phyloP scores from a whole-genome alignment of 2,113 vertebrate genomes.

The Tonatia bakeri region DNA sequence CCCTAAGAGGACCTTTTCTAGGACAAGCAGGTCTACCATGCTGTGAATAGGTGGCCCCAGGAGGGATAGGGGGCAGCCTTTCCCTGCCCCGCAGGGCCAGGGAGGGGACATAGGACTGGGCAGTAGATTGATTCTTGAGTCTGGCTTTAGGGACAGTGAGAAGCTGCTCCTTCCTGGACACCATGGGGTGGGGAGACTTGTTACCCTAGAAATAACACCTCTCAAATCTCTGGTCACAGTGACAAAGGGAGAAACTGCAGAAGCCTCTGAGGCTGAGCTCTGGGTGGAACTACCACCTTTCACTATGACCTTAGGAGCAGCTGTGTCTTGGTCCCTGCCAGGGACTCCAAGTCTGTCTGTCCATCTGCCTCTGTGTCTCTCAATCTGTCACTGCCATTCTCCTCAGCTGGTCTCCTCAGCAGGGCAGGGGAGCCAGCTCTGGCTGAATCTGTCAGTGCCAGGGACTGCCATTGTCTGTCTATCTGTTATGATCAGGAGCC shows the following conservation, averaged over 20 bases:
- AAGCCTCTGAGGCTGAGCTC: neutral
- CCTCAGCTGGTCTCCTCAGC: no score
- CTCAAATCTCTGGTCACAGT: neutral
- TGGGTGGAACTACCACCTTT: neutral
- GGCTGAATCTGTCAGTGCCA: neutral
- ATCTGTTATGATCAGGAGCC: neutral
- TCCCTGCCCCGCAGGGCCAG: neutral
- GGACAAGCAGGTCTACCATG: neutral
- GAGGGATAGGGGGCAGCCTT: neutral
- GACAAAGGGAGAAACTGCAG: neutral
- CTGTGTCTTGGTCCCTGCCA: neutral
- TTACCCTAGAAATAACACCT: neutral
- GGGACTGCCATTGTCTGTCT: neutral
- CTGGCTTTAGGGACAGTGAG: neutral
- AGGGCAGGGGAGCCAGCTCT: no score
- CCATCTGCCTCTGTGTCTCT: neutral
- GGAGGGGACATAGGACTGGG: neutral
- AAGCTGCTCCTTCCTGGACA: neutral
- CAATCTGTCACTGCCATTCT: neutral
- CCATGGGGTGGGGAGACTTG: neutral
- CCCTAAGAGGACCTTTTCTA: neutral
- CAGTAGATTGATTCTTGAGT: neutral
- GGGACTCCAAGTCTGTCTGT: neutral
- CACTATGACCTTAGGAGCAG: neutral
- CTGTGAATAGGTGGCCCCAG: neutral